These are phyloP conservation scores for Lucilia sericata DNA, from an alignment of 1,140 invertebrate species.

Conservation along the genomic window DNA sequence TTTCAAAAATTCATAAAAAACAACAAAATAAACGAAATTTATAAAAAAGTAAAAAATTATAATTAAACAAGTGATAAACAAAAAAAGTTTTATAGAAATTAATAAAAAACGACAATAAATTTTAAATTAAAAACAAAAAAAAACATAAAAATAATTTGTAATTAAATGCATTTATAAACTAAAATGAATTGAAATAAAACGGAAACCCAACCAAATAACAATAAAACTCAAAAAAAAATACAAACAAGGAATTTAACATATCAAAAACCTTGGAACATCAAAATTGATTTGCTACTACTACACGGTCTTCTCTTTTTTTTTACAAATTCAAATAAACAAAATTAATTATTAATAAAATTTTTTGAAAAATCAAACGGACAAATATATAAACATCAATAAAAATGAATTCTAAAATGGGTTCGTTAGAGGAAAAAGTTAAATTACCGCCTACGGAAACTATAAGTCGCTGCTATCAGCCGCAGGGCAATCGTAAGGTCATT, in stretches of 20 bases:
- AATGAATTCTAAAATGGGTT: conserved; percentile 65
- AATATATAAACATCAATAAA: not conserved
- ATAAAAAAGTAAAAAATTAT: not conserved
- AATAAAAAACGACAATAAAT: conserved; percentile 40
- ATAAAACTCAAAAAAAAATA: not conserved
- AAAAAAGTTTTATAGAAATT: not conserved
- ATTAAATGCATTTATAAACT: conserved; percentile 32
- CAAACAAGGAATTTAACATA: conserved; percentile 40
- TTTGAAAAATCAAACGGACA: no score
- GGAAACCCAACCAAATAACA: not conserved
- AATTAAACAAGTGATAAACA: not conserved
- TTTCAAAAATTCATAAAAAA: conserved; percentile 23
- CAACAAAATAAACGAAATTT: conserved; percentile 6
- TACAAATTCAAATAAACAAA: no score
- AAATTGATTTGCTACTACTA: not conserved
- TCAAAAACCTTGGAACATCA: conserved; percentile 2
- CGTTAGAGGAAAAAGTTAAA: conserved; percentile 74
- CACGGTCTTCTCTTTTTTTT: not conserved
- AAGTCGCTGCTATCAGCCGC: conserved; percentile 80
- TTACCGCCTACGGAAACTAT: conserved; percentile 83
- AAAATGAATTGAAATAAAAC: not conserved
- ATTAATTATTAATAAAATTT: no score
- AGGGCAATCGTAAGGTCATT: conserved; percentile 83
- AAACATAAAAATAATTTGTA: not conserved
- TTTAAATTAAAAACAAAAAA: conserved; percentile 25